These are phyloP conservation scores for Lagodon rhomboides DNA, from an alignment of 2,797 vertebrate genomes.

Conservation along the genomic window DNA sequence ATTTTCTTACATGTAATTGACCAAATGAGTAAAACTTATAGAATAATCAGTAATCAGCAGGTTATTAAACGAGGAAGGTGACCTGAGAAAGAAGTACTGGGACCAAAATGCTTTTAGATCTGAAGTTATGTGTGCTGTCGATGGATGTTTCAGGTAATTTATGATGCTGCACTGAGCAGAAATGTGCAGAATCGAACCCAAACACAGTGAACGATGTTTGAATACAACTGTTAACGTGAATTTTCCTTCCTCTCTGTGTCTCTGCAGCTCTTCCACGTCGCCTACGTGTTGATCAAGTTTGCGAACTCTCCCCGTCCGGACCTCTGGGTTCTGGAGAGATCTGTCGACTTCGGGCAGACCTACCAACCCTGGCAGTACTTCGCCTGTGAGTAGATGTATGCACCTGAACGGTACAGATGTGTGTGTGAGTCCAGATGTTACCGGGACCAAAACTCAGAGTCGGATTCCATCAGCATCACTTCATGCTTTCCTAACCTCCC, in stretches of 20 bases:
- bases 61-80: too few species aligned
- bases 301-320: slow-evolving; percentile 97
- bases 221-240: neutral
- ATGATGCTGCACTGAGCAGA: neutral
- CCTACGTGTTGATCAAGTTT: slow-evolving; percentile 97
- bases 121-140: neutral
- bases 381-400: slow-evolving; percentile 90
- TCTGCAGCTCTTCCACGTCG: slow-evolving; percentile 96
- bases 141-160: neutral
- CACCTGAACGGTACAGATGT: neutral
- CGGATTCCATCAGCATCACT: slow-evolving; percentile 54
- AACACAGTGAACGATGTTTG: neutral
- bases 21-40: neutral
- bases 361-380: slow-evolving; percentile 98
- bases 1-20: too few species aligned
- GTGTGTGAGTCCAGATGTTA: slow-evolving; percentile 23
- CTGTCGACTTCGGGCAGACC: slow-evolving; percentile 91
- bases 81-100: too few species aligned
- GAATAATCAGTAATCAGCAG: too few species aligned
- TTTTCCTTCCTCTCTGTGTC: slow-evolving; percentile 19
- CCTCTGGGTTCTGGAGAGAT: slow-evolving; percentile 97
- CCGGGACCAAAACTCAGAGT: neutral
- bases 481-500: slow-evolving; percentile 37
- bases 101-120: neutral
- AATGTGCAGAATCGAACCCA: neutral